phyloP scores from a whole-genome alignment of 2,113 vertebrate species.

The Azemiops feae region DNA sequence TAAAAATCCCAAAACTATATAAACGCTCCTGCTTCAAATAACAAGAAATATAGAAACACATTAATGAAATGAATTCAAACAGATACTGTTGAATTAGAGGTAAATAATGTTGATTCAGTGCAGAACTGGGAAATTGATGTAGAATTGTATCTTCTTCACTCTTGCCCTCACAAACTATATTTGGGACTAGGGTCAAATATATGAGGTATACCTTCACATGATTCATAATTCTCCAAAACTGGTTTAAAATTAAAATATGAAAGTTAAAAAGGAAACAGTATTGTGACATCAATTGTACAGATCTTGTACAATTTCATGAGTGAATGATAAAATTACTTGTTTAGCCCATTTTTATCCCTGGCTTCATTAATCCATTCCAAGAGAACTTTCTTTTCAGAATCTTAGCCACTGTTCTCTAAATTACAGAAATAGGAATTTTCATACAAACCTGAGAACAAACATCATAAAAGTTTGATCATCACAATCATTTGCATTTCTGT shows the following conservation, averaged over 20 bases:
- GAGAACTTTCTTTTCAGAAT: background rate
- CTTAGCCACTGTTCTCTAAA: background rate
- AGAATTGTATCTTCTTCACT: rapidly evolving
- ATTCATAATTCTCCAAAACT: background rate
- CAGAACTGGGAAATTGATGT: background rate
- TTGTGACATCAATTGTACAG: background rate
- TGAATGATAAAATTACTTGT: background rate
- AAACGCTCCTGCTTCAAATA: background rate
- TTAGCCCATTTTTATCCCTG: background rate
- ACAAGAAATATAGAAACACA: background rate
- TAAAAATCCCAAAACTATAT: background rate
- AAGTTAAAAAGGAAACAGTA: background rate
- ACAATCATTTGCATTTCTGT: conserved; percentile 13
- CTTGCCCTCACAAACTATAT: background rate
- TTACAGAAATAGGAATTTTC: background rate
- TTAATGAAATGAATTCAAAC: background rate
- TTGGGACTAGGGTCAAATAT: background rate
- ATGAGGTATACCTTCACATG: background rate
- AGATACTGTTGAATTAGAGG: background rate
- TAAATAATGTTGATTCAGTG: background rate
- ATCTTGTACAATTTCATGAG: background rate
- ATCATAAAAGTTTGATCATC: background rate
- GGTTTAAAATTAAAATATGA: background rate
- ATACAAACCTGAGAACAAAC: background rate
- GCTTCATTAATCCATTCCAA: background rate